These are phyloP conservation scores for Phoenicopterus ruber DNA, from an alignment of 2,113 vertebrate species.

Conservation along the genomic window DNA sequence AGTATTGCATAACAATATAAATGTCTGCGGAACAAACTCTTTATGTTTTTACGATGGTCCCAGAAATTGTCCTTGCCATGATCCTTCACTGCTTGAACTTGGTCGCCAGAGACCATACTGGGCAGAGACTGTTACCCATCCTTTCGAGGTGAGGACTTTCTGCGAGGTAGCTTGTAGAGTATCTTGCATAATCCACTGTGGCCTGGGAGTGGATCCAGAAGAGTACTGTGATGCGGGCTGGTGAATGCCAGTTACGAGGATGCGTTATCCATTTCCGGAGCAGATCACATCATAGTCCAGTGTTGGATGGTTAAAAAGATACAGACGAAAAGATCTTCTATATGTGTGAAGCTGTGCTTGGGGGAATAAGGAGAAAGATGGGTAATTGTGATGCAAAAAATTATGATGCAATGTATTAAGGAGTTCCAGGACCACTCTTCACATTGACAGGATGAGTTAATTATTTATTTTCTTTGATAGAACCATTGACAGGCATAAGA, in stretches of 20 bases:
- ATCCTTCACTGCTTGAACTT: background rate
- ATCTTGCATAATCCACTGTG: background rate
- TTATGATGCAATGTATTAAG: background rate
- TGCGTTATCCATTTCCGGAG: background rate
- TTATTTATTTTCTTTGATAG: background rate
- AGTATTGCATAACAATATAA: background rate
- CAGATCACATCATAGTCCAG: background rate
- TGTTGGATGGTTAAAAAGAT: background rate
- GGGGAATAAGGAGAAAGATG: background rate
- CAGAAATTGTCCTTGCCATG: background rate
- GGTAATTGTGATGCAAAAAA: background rate
- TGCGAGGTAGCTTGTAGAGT: background rate
- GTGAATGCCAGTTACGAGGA: background rate
- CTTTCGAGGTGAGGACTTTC: background rate
- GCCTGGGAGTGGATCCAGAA: background rate
- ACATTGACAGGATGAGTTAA: background rate
- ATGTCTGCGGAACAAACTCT: background rate
- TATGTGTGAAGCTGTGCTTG: background rate
- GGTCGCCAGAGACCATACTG: background rate
- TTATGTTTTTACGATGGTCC: background rate
- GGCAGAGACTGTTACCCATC: background rate
- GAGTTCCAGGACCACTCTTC: background rate
- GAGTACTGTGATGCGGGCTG: background rate
- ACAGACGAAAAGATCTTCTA: background rate
- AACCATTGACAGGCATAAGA: background rate